phyloP scores from a whole-genome alignment of 2,888 invertebrate genomes.

The Drosophila seclusa region DNA sequence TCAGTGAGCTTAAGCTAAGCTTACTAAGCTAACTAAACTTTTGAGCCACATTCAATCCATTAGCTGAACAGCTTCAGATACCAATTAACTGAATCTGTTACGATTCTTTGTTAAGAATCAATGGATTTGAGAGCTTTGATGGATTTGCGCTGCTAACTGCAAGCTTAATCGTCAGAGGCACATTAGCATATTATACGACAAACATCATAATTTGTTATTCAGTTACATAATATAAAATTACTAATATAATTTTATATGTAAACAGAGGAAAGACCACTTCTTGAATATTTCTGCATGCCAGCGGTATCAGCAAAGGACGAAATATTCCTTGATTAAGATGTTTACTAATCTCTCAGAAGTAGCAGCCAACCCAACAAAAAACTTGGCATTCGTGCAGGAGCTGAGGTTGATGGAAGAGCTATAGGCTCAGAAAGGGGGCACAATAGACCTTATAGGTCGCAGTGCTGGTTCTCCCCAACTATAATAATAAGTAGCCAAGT shows the following conservation, averaged over 20 bases:
- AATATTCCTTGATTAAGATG: neutral
- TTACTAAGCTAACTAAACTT: slow-evolving; percentile 37
- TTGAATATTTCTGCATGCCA: neutral
- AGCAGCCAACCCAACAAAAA: neutral
- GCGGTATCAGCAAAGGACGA: neutral
- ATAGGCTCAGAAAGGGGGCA: too few relatives aligned
- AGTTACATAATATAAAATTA: neutral
- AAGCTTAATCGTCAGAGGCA: neutral
- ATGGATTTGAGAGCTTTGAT: neutral
- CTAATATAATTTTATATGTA: neutral
- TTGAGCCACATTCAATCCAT: slow-evolving; percentile 52
- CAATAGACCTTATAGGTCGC: too few relatives aligned
- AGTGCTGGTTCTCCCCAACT: too few relatives aligned
- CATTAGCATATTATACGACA: neutral
- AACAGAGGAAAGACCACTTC: neutral
- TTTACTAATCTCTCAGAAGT: neutral
- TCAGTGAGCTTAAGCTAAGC: slow-evolving; percentile 23
- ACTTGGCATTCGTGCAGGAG: too few relatives aligned
- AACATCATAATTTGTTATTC: neutral
- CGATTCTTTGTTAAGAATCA: neutral
- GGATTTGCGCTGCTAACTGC: neutral
- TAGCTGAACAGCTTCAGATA: slow-evolving; percentile 15
- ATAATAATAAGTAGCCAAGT: too few relatives aligned
- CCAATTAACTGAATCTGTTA: slow-evolving; percentile 1
- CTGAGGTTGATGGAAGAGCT: too few relatives aligned